These are phyloP conservation scores for Hemiprocne comata DNA, from an alignment of 2,113 vertebrate species.

Conservation along the genomic window DNA sequence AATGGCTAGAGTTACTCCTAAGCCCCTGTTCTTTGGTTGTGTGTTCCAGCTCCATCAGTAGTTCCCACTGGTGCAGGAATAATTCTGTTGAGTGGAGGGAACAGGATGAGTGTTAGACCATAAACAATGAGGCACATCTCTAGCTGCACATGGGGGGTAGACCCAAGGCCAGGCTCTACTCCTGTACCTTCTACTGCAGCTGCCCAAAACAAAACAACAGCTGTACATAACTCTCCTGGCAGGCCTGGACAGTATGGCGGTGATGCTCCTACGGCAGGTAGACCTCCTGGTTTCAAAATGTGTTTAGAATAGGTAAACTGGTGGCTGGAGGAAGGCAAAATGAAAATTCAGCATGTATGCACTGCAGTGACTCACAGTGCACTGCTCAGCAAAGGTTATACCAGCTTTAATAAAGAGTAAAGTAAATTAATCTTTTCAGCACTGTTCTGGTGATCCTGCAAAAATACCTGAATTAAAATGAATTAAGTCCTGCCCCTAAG, in stretches of 20 bases:
- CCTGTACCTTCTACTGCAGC: not conserved
- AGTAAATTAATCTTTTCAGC: not conserved
- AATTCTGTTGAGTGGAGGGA: not conserved
- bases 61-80: not conserved
- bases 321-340: not conserved
- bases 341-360: not conserved
- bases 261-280: not conserved
- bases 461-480: not conserved
- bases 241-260: not conserved
- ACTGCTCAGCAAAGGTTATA: not conserved
- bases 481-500: not conserved
- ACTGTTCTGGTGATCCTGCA: not conserved
- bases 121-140: not conserved
- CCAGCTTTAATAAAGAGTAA: not conserved
- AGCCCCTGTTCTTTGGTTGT: not conserved
- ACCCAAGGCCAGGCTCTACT: not conserved
- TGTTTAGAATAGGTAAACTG: not conserved
- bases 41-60: not conserved
- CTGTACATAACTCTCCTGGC: not conserved
- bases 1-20: not conserved
- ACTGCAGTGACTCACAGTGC: not conserved
- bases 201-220: not conserved
- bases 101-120: not conserved
- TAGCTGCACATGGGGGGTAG: not conserved
- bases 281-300: not conserved